Conservation (phyloP, 2,797 vertebrate genomes). For the Iguana delicatissima region DNA sequence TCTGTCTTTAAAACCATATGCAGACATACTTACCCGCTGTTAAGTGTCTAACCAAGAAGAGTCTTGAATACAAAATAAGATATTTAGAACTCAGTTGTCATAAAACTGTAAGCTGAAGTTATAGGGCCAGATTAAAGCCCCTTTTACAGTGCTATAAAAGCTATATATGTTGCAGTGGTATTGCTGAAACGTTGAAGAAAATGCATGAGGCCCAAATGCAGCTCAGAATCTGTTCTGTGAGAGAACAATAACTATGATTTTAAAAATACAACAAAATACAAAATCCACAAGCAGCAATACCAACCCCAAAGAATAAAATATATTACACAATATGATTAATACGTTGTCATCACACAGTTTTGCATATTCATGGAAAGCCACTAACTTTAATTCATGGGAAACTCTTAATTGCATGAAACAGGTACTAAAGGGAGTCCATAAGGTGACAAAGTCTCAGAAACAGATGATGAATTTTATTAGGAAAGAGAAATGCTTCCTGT, state of each 20-base stretch:
- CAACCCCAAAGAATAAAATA: too few relatives aligned
- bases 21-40: not conserved
- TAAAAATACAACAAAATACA: too few relatives aligned
- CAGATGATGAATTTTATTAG: not conserved
- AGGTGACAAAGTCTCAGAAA: not conserved
- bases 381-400: not conserved
- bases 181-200: not conserved
- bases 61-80: not conserved
- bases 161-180: not conserved
- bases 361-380: not conserved
- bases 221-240: not conserved
- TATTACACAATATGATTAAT: not conserved
- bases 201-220: conserved; percentile 6
- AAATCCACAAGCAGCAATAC: too few relatives aligned
- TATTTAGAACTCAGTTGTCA: not conserved
- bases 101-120: not conserved
- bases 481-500: conserved; percentile 14
- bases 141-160: not conserved
- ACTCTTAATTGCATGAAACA: not conserved
- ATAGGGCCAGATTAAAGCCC: not conserved
- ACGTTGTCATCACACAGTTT: not conserved
- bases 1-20: not conserved
- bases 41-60: not conserved
- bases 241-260: not conserved
- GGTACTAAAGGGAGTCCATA: not conserved